Base-by-base conservation (phyloP, 2,888 invertebrate genomes). In the Lithophane semibrunnea region DNA sequence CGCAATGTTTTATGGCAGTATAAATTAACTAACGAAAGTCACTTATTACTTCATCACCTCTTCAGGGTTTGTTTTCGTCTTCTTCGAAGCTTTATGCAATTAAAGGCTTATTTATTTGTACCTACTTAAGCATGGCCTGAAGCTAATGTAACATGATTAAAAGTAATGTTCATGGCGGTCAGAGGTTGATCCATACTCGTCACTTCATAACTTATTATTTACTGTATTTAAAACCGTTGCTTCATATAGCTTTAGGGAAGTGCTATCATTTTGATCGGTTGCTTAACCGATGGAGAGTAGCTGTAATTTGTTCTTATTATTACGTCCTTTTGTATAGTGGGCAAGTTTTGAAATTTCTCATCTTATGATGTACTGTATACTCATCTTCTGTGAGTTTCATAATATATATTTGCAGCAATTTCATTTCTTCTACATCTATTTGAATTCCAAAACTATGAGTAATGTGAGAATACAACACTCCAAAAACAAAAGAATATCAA, bases 171-270 rank as follows among this genome's bases (percentile, higher is more conserved):
- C 52, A 71, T 49, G 7, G 24, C 67, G 78, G 74, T 73, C 82
- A 82, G 73, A 84, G 85, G 84, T 85, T 60, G 61, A 64, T 52
- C 72, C n/a, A n/a, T 13, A 68, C 70, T 75, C 79, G 75, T 82
- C 79, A 73, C 79, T 75, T 73, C 5, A 18, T 16, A 75, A 18
- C 42, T 56, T 58, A 73, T 75, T 52, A 80, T 82, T 82, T 63
- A 84, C 49, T 70, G 73, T 73, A 71, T 79, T 78, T 75, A 84
- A 78, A 75, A 52, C 42, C 16, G 24, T 84, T 85, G 54, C 83
- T 52, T 78, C 74, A 84, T 12, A 61, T 82, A 47, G 78, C 83
- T 85, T 56, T 10, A 73, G 85, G 84, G 83, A 73, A 67, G 60
- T 75, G 44, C 47, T 63, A 70, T 78, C n/a, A 47, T n/a, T 67